A percentile compares a stretch with the other conserved stretches of the same genome.
Conservation (phyloP, 2,113 vertebrate species). For the Lates calcarifer region DNA sequence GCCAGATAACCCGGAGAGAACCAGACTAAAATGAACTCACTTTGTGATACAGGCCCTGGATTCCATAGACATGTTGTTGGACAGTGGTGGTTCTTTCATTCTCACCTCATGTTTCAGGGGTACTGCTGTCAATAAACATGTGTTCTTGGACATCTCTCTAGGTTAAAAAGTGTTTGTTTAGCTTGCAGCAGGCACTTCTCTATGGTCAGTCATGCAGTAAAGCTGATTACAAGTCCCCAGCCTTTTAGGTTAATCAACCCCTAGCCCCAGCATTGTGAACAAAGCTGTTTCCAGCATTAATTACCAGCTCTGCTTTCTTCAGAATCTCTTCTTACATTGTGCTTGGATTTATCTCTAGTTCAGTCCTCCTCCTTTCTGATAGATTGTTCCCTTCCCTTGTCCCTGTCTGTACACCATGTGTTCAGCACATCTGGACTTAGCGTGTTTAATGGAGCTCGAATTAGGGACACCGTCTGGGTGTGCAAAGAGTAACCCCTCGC, state of each 20-base stretch:
- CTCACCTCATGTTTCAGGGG: not conserved
- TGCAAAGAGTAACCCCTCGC: slow-evolving; percentile 32
- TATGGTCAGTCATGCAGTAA: slow-evolving; percentile 64
- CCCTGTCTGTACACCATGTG: slow-evolving; percentile 50
- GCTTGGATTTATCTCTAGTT: slow-evolving; percentile 33
- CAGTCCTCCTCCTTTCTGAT: slow-evolving; percentile 38
- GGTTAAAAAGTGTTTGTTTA: slow-evolving; percentile 43
- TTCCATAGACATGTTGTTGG: not conserved
- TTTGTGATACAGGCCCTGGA: not conserved
- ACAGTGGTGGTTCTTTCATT: not conserved
- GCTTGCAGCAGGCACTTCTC: slow-evolving; percentile 39
- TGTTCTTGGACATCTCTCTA: slow-evolving; percentile 37
- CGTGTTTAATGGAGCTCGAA: slow-evolving; percentile 52
- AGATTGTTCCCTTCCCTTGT: slow-evolving; percentile 51
- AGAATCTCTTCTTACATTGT: slow-evolving; percentile 22
- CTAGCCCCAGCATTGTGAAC: slow-evolving; percentile 64
- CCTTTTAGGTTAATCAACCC: slow-evolving; percentile 65
- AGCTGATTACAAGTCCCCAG: slow-evolving; percentile 79
- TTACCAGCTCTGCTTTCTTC: slow-evolving; percentile 45
- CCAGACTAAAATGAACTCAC: not conserved
- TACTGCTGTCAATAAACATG: slow-evolving; percentile 16
- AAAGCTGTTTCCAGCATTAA: slow-evolving; percentile 63
- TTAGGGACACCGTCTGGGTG: slow-evolving; percentile 62
- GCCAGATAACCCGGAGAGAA: not conserved
- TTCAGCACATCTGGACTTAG: slow-evolving; percentile 54